Evolutionary conservation across 2,113 vertebrate species (phyloP).

Genomic region (Podarcis raffonei): DNA sequence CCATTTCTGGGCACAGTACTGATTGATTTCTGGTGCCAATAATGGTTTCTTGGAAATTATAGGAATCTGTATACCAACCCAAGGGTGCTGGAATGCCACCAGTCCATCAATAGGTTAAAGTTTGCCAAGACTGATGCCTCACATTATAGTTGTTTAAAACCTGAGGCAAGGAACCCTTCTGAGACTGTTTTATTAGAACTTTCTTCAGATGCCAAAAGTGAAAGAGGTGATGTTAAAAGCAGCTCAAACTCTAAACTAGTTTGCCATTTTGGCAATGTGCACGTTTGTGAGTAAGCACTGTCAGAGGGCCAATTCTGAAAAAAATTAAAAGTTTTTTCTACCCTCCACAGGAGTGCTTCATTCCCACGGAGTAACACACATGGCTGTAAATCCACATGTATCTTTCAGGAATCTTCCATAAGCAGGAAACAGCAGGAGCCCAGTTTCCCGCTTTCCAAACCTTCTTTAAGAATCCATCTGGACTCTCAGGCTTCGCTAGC

Average conservation of each 20-base stretch:
- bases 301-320: not conserved
- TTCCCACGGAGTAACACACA: not conserved
- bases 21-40: not conserved
- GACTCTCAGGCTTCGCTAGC: constrained; percentile 1
- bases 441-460: not conserved
- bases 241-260: not conserved
- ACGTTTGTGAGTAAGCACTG: constrained; percentile 5
- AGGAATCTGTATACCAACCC: not conserved
- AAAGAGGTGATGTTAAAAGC: not conserved
- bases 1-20: not conserved
- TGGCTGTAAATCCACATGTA: constrained; percentile 18
- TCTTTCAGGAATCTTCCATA: not conserved
- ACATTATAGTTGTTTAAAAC: not conserved
- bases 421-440: constrained; percentile 8
- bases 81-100: not conserved
- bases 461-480: constrained; percentile 15
- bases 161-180: not conserved
- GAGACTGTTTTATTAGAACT: not conserved
- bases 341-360: not conserved
- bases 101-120: not conserved
- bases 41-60: not conserved
- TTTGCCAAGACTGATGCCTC: not conserved
- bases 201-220: not conserved
- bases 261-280: constrained; percentile 1
- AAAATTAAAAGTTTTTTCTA: not conserved